Evolutionary conservation across 2,888 invertebrate genomes (phyloP), one percentile per base, ranked within the genome.

Genomic region (Pandemis cinnamomeana): DNA sequence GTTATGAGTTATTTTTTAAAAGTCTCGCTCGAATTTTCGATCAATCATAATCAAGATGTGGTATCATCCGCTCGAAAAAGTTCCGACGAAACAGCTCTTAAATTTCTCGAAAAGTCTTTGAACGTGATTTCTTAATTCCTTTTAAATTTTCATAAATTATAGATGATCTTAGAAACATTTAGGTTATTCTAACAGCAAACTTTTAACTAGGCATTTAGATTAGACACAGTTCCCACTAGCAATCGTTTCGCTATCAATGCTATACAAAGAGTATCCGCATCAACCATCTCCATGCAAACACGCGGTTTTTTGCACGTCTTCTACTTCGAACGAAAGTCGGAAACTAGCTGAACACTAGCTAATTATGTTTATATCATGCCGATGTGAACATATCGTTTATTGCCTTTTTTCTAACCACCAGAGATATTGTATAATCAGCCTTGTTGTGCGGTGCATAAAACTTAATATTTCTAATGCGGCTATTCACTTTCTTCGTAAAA

Each of bases 261-360:
- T 4, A 42, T 36, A 36, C 48, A 13, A 58, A 41, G 41, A 6
- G 13, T n/a, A 44, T 3, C n/a, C 11, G 5, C 41, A 42, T 51
- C 36, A 67, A 55, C 53, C 48, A 15, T 41, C 64, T 55, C 15
- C 27, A 62, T 62, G 41, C 44, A 68, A 63, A 44, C 71, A 58
- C 71, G 11, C 53, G 44, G 36, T 68, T 73, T 66, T 72, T 69
- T 72, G 46, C 61, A 5, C 58, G 44, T 70, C 69, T 68, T 41
- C 10, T 69, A 71, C 71, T 64, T 13, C 64, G 64, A 73, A 70
- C 69, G 69, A 73, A 73, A 73, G 73, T 73, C 73, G 73, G 73
- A 73, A 73, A 66, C 51, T 15, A 73, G 72, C 69, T 63, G 64
- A 73, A 73, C 69, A 48, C 41, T 6, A 36, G 67, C 48, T 51